Base-by-base conservation (phyloP, 2,888 invertebrate genomes). In the Tinea semifulvella region DNA sequence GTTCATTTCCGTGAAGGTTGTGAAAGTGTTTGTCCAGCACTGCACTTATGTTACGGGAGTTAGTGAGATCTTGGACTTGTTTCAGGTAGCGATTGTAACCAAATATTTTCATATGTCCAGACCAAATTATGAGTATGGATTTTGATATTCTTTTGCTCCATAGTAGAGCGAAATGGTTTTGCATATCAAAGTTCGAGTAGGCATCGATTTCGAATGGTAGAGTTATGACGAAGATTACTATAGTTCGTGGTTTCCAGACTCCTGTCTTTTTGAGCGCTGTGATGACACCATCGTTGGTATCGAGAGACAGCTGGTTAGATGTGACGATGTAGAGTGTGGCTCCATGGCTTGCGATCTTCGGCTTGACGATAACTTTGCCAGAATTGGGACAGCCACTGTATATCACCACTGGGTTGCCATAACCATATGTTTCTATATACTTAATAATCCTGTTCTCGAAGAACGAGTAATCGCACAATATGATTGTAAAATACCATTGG, bases 121-220 rank as follows among this genome's bases (percentile, higher is more conserved):
- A 53, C 61, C 60, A 66, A 10, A 76, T 44, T 39, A 77, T 60
- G 5, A 81, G 53, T 2, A 80, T 68, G 0, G 77, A 77, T 52
- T 85, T 85, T 0, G 85, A 66, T 6, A 85, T 62, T 59, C 82
- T 82, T 46, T 68, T 69, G 27, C 72, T 71, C 81, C 83, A 83
- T 28, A 85, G 67, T 11, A 77, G 57, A 46, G 69, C 57, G 42
- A 86, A 86, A 36, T 82, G 80, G 14, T 52, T 64, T 7, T 66
- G 65, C 56, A 85, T 60, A 51, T 67, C 53, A 47, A 61, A 67
- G 48, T 68, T 60, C 46, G 70, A 71, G 51, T 79, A 77, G 39
- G 58, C 62, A 49, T 74, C 63, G 2, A 66, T 54, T 46, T 56
- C 51, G 0, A 75, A 55, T 2, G 63, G 63, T 2, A 56, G 52